Base-by-base conservation (phyloP, 2,888 invertebrate species). In the Petrophora chlorosata region DNA sequence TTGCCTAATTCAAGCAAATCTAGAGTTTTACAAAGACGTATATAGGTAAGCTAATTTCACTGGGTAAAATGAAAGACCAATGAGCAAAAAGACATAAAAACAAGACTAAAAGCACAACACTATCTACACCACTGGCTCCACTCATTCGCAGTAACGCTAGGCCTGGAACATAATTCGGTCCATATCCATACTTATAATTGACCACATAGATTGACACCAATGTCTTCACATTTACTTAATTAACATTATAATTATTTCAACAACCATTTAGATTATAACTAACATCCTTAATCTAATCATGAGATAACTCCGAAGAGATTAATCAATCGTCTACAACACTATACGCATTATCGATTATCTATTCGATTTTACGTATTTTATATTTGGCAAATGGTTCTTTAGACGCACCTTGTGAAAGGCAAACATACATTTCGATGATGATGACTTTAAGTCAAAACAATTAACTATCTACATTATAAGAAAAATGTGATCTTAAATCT, bases 361-460 rank as follows among this genome's bases (percentile, higher is more conserved):
- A 56, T 63, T 61, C 64, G 57, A 57, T 59, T 63, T 64, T 84
- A 82, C 82, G 82, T 81, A 84, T 80, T 76, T n/a, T 81, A 84
- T 84, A 82, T 87, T 88, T 88, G 88, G 87, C 88, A 84, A 85
- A 82, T 73, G 72, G 72, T 79, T 79, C 74, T 76, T 76, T 76
- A 69, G 53, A 65, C 53, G 64, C 70, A 70, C 70, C 71, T 75
- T 70, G 63, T 64, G 62, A 66, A 68, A 56, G 70, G 67, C 70
- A 69, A 65, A 67, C 60, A 75, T 68, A 70, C 61, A 25, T 65
- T 26, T 48, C 59, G 56, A 62, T 63, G 68, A 65, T 60, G 70
- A 61, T 73, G 87, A 84, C 86, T 85, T 86, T 74, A 65, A 86
- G 86, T 83, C 85, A 69, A 68, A 65, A 70, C 65, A 63, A 74